Conservation (phyloP, 2,113 vertebrate genomes). For the Nicator chloris region DNA sequence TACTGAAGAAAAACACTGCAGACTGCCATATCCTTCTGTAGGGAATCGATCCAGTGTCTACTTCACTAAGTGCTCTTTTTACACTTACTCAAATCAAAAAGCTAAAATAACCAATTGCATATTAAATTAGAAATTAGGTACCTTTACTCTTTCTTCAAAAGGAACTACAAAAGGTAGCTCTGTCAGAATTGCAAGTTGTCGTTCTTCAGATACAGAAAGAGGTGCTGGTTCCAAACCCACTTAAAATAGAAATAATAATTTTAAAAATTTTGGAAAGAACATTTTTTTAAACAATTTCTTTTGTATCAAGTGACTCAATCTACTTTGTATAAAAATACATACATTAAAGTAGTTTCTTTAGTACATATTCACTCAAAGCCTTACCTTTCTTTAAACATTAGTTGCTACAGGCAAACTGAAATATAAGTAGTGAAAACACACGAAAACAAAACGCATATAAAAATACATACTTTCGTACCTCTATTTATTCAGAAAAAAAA, state of each 20-base stretch:
- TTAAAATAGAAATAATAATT: conserved; percentile 59
- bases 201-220: conserved; percentile 94
- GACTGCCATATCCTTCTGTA: not conserved
- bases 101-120: not conserved
- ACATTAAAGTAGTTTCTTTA: not conserved
- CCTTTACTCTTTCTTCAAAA: conserved; percentile 99
- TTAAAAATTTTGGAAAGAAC: not conserved
- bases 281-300: not conserved
- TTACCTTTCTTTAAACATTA: conserved; percentile 2
- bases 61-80: not conserved
- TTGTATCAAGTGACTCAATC: not conserved
- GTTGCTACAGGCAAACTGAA: not conserved
- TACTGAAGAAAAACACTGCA: not conserved
- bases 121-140: conserved; percentile 53
- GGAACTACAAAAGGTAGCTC: conserved; percentile 97
- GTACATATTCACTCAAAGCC: not conserved
- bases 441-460: not conserved
- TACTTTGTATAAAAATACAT: not conserved
- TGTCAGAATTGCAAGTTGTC: conserved; percentile 94
- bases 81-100: not conserved
- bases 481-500: not conserved
- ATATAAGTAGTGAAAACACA: not conserved
- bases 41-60: not conserved
- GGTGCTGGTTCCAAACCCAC: conserved; percentile 92
- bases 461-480: not conserved